phyloP scores from a whole-genome alignment of 2,797 vertebrate species.

The Pempheris klunzingeri region DNA sequence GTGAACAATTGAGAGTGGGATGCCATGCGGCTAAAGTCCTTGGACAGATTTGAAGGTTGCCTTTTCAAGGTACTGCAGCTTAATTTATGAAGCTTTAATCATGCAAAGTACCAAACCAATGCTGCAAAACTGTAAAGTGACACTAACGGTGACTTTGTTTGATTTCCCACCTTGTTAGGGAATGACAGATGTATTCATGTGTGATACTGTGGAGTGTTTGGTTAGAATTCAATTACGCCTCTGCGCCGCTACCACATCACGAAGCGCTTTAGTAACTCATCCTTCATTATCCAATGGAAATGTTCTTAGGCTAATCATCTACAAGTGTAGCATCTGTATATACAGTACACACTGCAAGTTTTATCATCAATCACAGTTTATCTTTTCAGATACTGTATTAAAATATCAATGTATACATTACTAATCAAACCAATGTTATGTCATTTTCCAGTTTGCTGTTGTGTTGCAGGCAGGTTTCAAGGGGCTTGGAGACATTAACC shows the following conservation, averaged over 20 bases:
- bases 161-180: slow-evolving; percentile 14
- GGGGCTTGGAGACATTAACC: slow-evolving; percentile 36
- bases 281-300: slow-evolving; percentile 31
- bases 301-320: slow-evolving; percentile 5
- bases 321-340: slow-evolving; percentile 5
- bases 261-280: no score
- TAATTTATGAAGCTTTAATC: not conserved
- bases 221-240: slow-evolving; percentile 13
- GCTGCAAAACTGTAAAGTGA: not conserved
- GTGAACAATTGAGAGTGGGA: not conserved
- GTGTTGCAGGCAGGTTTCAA: slow-evolving; percentile 12
- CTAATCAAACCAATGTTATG: slow-evolving; percentile 25
- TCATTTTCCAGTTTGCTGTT: slow-evolving; percentile 1
- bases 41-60: not conserved
- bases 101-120: slow-evolving; percentile 4
- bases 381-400: slow-evolving; percentile 12
- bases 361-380: not conserved
- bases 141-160: not conserved
- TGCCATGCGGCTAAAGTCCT: not conserved
- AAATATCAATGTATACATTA: slow-evolving; percentile 33
- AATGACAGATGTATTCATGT: slow-evolving; percentile 26
- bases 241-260: no score
- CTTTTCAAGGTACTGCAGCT: slow-evolving; percentile 4
- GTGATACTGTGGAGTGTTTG: slow-evolving; percentile 9
- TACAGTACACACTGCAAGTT: not conserved